These are phyloP conservation scores for Synergus japonicus DNA, from an alignment of 2,888 invertebrate species.

Conservation along the genomic window DNA sequence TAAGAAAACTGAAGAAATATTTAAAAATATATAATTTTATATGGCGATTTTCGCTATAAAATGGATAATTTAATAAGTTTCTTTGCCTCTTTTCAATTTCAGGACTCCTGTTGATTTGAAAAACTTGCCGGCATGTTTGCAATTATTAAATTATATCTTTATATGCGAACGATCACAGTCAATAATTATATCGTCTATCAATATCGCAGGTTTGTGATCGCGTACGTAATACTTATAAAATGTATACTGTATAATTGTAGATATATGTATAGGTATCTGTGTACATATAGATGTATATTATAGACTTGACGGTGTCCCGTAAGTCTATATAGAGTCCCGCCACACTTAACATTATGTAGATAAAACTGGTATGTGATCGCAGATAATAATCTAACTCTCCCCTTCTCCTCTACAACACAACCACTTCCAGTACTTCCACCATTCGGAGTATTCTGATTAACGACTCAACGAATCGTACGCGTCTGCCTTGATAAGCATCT, in stretches of 20 bases:
- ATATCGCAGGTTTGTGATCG: slow-evolving; percentile 59
- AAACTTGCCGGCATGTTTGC: slow-evolving; percentile 58
- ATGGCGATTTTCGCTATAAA: neutral
- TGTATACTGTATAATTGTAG: neutral
- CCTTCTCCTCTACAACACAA: slow-evolving; percentile 36
- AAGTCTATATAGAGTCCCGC: slow-evolving; percentile 49
- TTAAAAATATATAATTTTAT: too few relatives aligned
- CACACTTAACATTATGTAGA: slow-evolving; percentile 66
- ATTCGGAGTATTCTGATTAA: slow-evolving; percentile 26
- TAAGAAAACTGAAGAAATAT: too few relatives aligned
- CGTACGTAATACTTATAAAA: slow-evolving; percentile 41
- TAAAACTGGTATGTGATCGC: slow-evolving; percentile 67
- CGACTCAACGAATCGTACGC: slow-evolving; percentile 4
- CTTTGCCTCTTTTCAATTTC: neutral
- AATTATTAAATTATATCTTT: slow-evolving; percentile 71
- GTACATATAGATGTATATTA: too few relatives aligned
- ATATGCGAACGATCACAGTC: slow-evolving; percentile 49
- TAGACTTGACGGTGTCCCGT: slow-evolving; percentile 45
- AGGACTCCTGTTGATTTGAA: neutral
- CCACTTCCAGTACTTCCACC: slow-evolving; percentile 24
- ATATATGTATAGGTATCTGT: too few relatives aligned
- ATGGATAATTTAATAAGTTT: neutral
- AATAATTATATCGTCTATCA: slow-evolving; percentile 70
- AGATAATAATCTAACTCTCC: slow-evolving; percentile 54
- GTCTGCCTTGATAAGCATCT: slow-evolving; percentile 25